Conservation (phyloP, 2,113 vertebrate genomes). For the Poeciliopsis prolifica region DNA sequence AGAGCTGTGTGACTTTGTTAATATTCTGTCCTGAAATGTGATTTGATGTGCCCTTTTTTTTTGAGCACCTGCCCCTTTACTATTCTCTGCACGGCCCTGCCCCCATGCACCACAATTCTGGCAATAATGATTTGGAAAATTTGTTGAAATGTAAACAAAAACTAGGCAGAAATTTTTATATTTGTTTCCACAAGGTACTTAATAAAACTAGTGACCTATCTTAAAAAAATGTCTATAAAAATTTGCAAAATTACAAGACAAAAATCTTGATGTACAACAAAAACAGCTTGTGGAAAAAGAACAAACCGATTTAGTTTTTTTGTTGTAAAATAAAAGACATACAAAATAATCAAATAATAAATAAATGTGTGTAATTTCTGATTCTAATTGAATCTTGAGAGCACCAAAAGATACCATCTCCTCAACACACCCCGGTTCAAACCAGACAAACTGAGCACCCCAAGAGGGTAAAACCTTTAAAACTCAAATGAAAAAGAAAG, state of each 20-base stretch:
- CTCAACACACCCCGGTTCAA: slow-evolving; percentile 1
- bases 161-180: no score
- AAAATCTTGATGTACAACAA: background rate
- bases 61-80: no score
- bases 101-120: background rate
- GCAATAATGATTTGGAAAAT: no score
- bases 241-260: background rate
- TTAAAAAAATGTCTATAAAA: background rate
- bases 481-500: slow-evolving; percentile 13
- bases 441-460: slow-evolving; percentile 8
- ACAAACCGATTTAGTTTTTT: no score
- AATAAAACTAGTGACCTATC: background rate
- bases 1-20: no score
- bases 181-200: background rate
- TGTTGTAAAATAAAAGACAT: background rate
- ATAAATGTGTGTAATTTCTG: background rate
- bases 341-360: background rate
- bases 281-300: no score
- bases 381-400: background rate
- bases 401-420: background rate
- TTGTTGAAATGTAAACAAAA: no score
- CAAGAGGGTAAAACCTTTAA: slow-evolving; percentile 18
- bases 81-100: no score
- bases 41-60: no score
- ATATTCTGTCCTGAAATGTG: no score